A percentile compares a stretch with the other conserved stretches of the same genome.
Evolutionary conservation across 1,140 invertebrate genomes (phyloP).

Genomic region (Ctenoplectra terminalis): DNA sequence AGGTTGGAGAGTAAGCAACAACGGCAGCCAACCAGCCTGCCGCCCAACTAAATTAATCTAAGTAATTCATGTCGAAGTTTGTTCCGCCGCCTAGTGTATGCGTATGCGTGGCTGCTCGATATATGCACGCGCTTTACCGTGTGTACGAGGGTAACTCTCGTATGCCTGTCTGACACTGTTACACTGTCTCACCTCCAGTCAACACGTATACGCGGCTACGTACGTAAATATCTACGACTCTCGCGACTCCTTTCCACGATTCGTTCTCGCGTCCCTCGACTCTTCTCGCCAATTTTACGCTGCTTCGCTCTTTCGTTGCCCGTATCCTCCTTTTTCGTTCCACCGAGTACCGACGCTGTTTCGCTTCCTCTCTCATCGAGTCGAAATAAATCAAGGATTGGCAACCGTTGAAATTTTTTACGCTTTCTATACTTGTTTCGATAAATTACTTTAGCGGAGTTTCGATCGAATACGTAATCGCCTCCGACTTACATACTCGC

Average conservation of each 20-base stretch:
- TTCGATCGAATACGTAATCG: too few relatives aligned
- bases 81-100: conserved; percentile 64
- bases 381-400: not conserved
- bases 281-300: conserved; percentile 13
- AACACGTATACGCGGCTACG: not conserved
- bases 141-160: not conserved
- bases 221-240: conserved; percentile 38
- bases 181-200: conserved; percentile 25
- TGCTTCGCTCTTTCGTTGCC: conserved; percentile 6
- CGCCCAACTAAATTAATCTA: conserved; percentile 81
- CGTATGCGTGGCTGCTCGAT: conserved; percentile 33
- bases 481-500: too few relatives aligned
- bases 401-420: not conserved
- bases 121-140: conserved; percentile 17
- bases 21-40: conserved; percentile 69
- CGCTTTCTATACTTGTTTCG: not conserved
- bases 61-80: conserved; percentile 81
- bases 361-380: not conserved
- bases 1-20: conserved; percentile 73
- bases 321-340: not conserved
- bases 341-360: not conserved
- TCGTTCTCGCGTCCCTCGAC: not conserved
- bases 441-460: too few relatives aligned
- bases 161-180: not conserved
- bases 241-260: conserved; percentile 12